phyloP scores from a whole-genome alignment of 2,113 vertebrate species.

The Brachirus orientalis region DNA sequence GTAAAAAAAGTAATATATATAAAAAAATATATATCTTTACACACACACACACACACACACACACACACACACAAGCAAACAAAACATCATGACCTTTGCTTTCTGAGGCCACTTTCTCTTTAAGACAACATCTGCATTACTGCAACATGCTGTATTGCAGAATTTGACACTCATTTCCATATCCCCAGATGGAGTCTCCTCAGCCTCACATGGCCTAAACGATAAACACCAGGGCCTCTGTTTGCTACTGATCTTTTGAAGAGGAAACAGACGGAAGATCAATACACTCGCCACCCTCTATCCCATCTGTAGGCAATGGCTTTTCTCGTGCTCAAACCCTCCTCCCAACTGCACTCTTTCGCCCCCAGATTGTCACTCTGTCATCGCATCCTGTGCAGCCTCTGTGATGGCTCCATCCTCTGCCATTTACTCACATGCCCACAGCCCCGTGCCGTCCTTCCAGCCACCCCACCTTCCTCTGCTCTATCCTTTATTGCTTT shows the following conservation, averaged over 20 bases:
- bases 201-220: conserved; percentile 60
- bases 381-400: conserved; percentile 38
- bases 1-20: too few relatives aligned
- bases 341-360: conserved; percentile 27
- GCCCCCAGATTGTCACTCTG: conserved; percentile 42
- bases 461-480: conserved; percentile 41
- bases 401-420: conserved; percentile 30
- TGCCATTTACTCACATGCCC: conserved; percentile 32
- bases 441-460: conserved; percentile 27
- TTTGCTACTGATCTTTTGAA: conserved; percentile 70
- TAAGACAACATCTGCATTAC: conserved; percentile 32
- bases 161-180: conserved; percentile 60
- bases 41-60: too few relatives aligned
- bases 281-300: conserved; percentile 61
- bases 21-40: too few relatives aligned
- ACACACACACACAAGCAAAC: too few relatives aligned
- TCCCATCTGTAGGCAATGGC: conserved; percentile 62
- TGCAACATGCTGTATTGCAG: conserved; percentile 40
- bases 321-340: conserved; percentile 47
- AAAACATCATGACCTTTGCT: conserved; percentile 39
- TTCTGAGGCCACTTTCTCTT: conserved; percentile 19
- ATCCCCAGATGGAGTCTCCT: conserved; percentile 56
- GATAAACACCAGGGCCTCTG: conserved; percentile 66
- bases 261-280: conserved; percentile 67
- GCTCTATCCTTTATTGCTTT: conserved; percentile 56